phyloP scores from a whole-genome alignment of 2,113 vertebrate genomes.

The Oophaga pumilio region DNA sequence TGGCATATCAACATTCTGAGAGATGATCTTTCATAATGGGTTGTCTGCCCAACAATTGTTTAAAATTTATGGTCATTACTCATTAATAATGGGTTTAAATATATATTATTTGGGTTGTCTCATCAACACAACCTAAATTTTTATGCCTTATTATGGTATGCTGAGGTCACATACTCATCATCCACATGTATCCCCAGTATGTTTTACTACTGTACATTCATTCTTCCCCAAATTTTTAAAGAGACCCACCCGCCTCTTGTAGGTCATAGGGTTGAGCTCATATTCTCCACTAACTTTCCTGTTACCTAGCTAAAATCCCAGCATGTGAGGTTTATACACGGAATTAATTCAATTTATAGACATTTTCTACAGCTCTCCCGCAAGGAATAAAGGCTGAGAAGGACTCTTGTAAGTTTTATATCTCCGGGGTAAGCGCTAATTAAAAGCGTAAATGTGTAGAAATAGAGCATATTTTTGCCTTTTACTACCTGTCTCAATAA shows the following conservation, averaged over 20 bases:
- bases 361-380: not conserved
- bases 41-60: no score
- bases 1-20: no score
- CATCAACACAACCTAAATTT: no score
- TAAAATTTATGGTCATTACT: no score
- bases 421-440: conserved; percentile 8
- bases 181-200: no score
- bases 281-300: not conserved
- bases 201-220: no score
- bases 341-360: conserved; percentile 37
- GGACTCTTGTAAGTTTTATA: not conserved
- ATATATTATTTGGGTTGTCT: no score
- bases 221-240: not conserved
- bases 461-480: not conserved
- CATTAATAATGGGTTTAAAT: no score
- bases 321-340: not conserved
- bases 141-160: no score
- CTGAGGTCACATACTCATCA: no score
- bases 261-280: not conserved
- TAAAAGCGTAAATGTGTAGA: not conserved
- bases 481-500: not conserved
- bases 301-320: not conserved
- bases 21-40: no score
- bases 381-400: not conserved
- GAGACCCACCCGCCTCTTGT: not conserved